A percentile compares a stretch with the other conserved stretches of the same genome.
phyloP scores from a whole-genome alignment of 1,140 invertebrate genomes.

The Psix sp. region DNA sequence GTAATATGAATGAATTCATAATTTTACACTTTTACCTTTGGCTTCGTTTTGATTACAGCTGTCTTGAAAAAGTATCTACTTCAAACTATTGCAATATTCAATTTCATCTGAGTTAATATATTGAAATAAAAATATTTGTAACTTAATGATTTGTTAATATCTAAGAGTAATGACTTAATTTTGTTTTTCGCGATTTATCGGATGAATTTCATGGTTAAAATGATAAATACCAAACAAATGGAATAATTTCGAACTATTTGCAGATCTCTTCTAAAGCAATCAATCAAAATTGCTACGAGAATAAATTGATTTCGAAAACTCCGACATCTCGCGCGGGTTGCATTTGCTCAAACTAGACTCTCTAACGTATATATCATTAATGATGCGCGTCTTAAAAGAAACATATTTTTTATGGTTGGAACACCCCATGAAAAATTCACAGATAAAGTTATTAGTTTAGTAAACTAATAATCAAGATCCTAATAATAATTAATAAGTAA shows the following conservation, averaged over 20 bases:
- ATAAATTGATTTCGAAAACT: no score
- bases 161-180: no score
- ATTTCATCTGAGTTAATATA: no score
- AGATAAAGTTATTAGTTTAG: constrained; percentile 14
- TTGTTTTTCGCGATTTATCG: no score
- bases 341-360: constrained; percentile 42
- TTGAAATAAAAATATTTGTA: no score
- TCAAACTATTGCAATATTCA: no score
- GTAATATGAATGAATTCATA: constrained; percentile 21
- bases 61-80: no score
- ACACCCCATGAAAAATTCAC: constrained; percentile 5
- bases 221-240: background rate
- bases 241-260: background rate
- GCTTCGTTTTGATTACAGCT: constrained; percentile 11
- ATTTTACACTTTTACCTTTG: constrained; percentile 33
- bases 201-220: no score
- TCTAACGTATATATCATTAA: constrained; percentile 2
- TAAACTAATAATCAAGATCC: constrained; percentile 21
- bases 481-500: constrained; percentile 17
- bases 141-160: no score
- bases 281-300: no score
- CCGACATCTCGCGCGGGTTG: no score
- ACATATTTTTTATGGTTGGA: constrained; percentile 45
- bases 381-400: constrained; percentile 24
- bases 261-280: no score